A percentile compares a stretch with the other conserved stretches of the same genome.
phyloP scores from a whole-genome alignment of 64 coral and sea anemone genomes.

The Trachythela sp. region DNA sequence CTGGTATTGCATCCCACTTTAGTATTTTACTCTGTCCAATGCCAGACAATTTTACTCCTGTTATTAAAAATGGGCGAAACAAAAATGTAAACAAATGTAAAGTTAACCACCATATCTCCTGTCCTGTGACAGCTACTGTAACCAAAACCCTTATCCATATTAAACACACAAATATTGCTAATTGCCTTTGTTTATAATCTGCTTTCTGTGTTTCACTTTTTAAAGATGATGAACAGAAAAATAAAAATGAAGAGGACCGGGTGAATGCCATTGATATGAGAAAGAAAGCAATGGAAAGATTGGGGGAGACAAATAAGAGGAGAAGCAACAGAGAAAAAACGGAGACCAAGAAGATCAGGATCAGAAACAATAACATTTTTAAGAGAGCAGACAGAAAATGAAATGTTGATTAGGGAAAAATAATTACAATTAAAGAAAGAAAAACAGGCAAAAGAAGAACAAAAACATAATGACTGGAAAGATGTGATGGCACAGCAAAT shows the following conservation, averaged over 20 bases:
- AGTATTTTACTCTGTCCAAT: no score
- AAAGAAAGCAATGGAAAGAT: conserved; percentile 35
- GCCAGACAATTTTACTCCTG: no score
- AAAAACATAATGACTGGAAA: not conserved
- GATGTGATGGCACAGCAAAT: conserved; percentile 10
- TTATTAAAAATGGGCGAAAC: no score
- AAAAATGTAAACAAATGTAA: no score
- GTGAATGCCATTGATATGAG: conserved; percentile 30
- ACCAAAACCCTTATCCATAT: no score
- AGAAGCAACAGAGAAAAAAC: not conserved
- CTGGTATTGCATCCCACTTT: no score
- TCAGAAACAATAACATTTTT: conserved; percentile 2
- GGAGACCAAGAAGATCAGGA: not conserved
- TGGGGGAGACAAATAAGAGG: not conserved
- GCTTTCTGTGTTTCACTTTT: not conserved
- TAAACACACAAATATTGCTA: no score
- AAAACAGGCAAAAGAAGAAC: not conserved
- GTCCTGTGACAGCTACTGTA: no score
- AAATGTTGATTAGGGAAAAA: not conserved
- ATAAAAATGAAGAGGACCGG: not conserved
- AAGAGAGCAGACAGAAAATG: not conserved
- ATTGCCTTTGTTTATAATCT: no score
- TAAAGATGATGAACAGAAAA: not conserved
- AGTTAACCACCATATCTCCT: no score
- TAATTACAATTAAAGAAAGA: not conserved